Base-by-base conservation (phyloP, 1,140 invertebrate genomes). In the Drosophila pruinosa region DNA sequence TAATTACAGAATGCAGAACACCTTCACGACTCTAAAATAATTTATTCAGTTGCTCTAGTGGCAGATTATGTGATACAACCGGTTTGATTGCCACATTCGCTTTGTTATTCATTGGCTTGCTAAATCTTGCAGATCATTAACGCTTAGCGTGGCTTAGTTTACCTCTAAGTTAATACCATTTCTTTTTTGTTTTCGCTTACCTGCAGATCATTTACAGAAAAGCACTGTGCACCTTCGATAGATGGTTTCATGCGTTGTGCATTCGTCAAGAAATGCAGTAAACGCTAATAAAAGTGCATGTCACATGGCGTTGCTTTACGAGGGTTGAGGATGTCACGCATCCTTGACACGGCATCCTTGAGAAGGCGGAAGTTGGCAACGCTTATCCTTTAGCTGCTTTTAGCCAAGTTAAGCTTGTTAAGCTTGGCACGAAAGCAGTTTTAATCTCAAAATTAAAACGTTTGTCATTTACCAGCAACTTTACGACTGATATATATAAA, bases 391-490 rank as follows among this genome's bases (percentile, higher is more conserved):
- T 39, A 67, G 63, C 67, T 71, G 76, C 71, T 74, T 58, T 78
- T 75, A 78, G 79, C 75, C 79, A 83, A 89, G 82, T 82, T 78
- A 76, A 88, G 74, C 82, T 89, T 89, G 82, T 88, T 88, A 88
- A 88, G 82, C 82, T 78, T 73, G 74, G 75, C 82, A 88, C 78
- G 83, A 88, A 89, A 89, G 85, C 71, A 47, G 79, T 89, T 89
- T 89, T 89, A 89, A 89, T 89, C 83, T 89, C 85, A 89, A 89
- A 89, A 89, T 89, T 89, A 89, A 89, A 89, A 89, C 83, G 83
- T 89, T 89, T 89, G 85, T 80, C 75, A 79, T 89, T 89, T 89
- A 85, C 79, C 54, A 75, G 62, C 43, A 67, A 72, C 77, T 86
- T 89, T 89, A 89, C 85, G 85, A 89, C 83, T 77, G 76, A 77